Base-by-base conservation (phyloP, 2,888 invertebrate species). In the Phania funesta region DNA sequence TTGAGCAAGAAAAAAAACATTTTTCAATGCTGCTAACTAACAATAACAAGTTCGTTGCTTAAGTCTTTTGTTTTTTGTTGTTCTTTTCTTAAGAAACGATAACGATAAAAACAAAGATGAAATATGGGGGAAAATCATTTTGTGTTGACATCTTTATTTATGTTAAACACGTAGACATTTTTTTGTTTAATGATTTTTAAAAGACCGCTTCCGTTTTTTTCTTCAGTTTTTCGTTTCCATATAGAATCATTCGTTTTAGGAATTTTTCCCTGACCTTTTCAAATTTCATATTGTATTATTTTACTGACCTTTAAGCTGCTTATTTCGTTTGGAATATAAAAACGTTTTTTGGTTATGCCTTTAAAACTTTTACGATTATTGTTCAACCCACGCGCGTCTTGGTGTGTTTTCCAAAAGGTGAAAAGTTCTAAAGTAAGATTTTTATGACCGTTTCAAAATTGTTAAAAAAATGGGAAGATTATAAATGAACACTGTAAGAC, bases 71-170 rank as follows among this genome's bases (percentile, higher is more conserved):
- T 78, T 78, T 70, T 65, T 48, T 16, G 35, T 20, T 13, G 20
- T 38, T 44, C 16, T 64, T 44, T 8, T 70, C 54, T 58, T 22
- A 24, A 29, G 32, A 50, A 44, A 38, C 54, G 46, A 20, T 46
- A 44, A 71, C 35, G 2, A 16, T 16, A 16, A 41, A 38, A 46
- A 16, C 3, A 46, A 18, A 46, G 0, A 60, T 18, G 26, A 18
- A 32, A 54, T 13, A 46, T 13, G 29, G 48, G 18, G 41, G 35
- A 77, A 46, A 52, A 73, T 50, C 46, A 5, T 18, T 46, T 41
- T 44, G 58, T 64, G 74, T 60, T 82, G 82, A 82, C 82, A 78
- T 75, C 82, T 82, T 78, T 75, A 82, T 82, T 78, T 75, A 78
- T 70, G 65, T 70, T 65, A 46, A 70, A 54, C 82, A 82, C 78